Base-by-base conservation (phyloP, 2,888 invertebrate genomes). In the Cordilura impudica region DNA sequence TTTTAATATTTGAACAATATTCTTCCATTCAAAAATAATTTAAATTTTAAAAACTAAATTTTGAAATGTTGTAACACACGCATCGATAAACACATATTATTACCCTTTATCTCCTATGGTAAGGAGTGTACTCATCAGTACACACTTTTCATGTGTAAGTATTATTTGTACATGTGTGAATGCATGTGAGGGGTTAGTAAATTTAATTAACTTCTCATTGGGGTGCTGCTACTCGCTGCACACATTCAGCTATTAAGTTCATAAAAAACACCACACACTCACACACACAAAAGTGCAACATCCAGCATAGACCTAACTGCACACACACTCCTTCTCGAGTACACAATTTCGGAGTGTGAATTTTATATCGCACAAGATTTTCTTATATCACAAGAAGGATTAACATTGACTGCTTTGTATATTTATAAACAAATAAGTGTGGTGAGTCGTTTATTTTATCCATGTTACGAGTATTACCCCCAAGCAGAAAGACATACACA, bases 151-250 rank as follows among this genome's bases (percentile, higher is more conserved):
- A 8, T 14, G 19, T 47, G 49, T 29, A 35, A 26, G 2, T 39
- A 12, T 39, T 4, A 39, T 2, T 3, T 31, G 4, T 60, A 23
- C 26, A 16, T 14, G 60, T 60, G 56, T 29, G 16, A n/a, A n/a
- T 26, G 49, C n/a, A n/a, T 26, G 45, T 43, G 18, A 47, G 60
- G 51, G 56, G 35, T 66, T 19, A 43, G 31, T 61, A 66, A 66
- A 79, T 79, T 70, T 54, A 79, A 71, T 79, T 78, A 78, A 70
- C 65, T 71, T 56, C 54, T 61, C 65, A 53, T 31, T 45, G 35
- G 31, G 6, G 39, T 23, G 43, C 19, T 71, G 45, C 31, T 29
- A 7, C 26, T 26, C 29, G 7, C 49, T 26, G 26, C 6, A 26
- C n/a, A n/a, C n/a, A n/a, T n/a, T n/a, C n/a, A 53, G 45, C 66